A percentile compares a stretch with the other conserved stretches of the same genome.
Conservation (phyloP, 1,140 invertebrate species). For the Centruroides sculpturatus region DNA sequence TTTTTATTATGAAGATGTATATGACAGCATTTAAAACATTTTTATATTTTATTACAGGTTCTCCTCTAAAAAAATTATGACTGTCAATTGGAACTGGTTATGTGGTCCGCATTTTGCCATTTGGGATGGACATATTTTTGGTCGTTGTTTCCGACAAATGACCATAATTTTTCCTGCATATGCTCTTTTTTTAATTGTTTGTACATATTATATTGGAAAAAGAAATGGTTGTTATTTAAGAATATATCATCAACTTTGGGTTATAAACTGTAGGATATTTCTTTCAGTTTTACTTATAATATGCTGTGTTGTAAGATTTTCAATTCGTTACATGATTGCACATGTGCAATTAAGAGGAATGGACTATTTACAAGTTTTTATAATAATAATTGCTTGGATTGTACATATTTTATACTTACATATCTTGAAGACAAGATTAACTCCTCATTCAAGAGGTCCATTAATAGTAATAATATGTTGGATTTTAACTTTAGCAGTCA, state of each 20-base stretch:
- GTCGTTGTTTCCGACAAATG: constrained; percentile 19
- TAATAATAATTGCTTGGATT: constrained; percentile 57
- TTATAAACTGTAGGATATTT: neutral
- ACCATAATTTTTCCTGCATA: constrained; percentile 18
- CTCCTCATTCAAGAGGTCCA: constrained; percentile 49
- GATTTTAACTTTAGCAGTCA: constrained; percentile 44
- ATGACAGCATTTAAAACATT: no score
- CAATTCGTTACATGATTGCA: constrained; percentile 16
- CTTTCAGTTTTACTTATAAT: constrained; percentile 2
- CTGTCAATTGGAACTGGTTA: no score
- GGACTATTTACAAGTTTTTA: constrained; percentile 49
- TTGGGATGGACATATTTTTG: constrained; percentile 8
- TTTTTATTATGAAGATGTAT: no score
- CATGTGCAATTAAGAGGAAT: constrained; percentile 31
- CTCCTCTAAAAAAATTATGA: no score
- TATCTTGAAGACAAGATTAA: constrained; percentile 42
- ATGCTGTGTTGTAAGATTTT: constrained; percentile 16
- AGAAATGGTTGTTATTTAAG: constrained; percentile 8
- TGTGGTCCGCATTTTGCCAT: constrained; percentile 3
- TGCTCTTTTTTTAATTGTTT: constrained; percentile 16
- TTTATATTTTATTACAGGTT: no score
- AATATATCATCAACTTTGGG: constrained; percentile 11
- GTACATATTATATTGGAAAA: constrained; percentile 21
- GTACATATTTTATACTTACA: constrained; percentile 58
- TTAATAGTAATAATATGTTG: constrained; percentile 46